Evolutionary conservation across 2,888 invertebrate species (phyloP).

Genomic region (Drosophila austrosaltans): DNA sequence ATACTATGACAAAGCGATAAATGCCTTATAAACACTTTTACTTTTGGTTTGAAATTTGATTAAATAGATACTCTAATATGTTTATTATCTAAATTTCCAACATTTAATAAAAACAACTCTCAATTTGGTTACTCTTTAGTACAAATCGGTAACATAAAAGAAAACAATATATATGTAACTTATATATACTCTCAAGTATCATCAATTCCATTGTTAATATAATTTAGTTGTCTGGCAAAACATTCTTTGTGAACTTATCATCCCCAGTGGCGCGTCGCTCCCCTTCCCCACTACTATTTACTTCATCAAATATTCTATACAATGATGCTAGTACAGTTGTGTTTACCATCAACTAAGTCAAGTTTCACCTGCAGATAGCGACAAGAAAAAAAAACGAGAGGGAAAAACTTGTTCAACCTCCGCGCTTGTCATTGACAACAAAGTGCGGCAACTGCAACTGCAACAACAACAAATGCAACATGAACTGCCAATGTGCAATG

Average conservation of each 20-base stretch:
- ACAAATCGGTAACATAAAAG: too few relatives aligned
- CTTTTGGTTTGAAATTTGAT: too few relatives aligned
- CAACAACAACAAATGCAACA: slow-evolving; percentile 14
- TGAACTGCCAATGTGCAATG: too few relatives aligned
- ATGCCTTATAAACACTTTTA: too few relatives aligned
- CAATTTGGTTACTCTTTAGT: too few relatives aligned
- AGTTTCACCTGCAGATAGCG: slow-evolving; percentile 4
- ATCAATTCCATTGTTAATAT: neutral
- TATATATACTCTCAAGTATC: neutral
- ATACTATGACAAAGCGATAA: too few relatives aligned
- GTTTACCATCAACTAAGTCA: slow-evolving; percentile 9
- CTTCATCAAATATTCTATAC: neutral
- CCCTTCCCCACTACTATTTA: neutral
- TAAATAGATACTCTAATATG: too few relatives aligned
- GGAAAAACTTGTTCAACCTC: slow-evolving; percentile 46
- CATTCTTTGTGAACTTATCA: neutral
- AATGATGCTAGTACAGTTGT: slow-evolving; percentile 7
- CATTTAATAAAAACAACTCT: too few relatives aligned
- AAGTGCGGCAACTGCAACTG: slow-evolving; percentile 37
- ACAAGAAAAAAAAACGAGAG: neutral
- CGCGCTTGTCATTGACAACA: slow-evolving; percentile 33
- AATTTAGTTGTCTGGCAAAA: slow-evolving; percentile 8
- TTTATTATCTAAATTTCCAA: too few relatives aligned
- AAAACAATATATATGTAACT: too few relatives aligned
- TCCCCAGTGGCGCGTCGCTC: neutral